Base-by-base conservation (phyloP, 2,113 vertebrate genomes). In the Manacus vitellinus region DNA sequence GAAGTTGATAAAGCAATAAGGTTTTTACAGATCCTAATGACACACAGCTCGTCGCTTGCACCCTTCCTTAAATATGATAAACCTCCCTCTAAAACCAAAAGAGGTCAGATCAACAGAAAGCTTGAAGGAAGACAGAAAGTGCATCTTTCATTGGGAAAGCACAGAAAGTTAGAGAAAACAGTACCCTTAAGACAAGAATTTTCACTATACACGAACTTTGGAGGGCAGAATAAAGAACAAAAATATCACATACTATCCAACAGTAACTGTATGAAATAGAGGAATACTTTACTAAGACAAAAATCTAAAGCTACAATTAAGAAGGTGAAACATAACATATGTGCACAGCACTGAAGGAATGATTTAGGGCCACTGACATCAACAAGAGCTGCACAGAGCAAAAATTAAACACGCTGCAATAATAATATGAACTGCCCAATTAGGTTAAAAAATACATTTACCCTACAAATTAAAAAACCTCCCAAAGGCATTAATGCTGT, bases 371-470 rank as follows among this genome's bases (percentile, higher is more conserved):
- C 76, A 81, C 43, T 79, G 37, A 88, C 59, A 91, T 35, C 66
- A 77, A 90, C 28, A 61, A 7, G 9, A 95, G 89, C 56, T 91
- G 84, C 76, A 75, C 25, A 75, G 56, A 72, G 65, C 25, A 95
- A 92, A 94, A 93, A 71, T 75, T 78, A 91, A 91, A 84, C 75
- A 47, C 3, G 7, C 79, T 63, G 68, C 56, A 95, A 56, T 88
- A 73, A 95, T 74, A 86, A 94, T 58, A 8, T 79, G 62, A 94
- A 85, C 62, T 89, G 49, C 49, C 52, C 78, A 78, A 95, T 93
- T 89, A 95, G 49, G 78, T 93, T 92, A 79, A 96, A 94, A 96
- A 75, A 85, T 43, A 72, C 90, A 90, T 93, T 82, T 85, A 96
- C 66, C 44, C 82, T 73, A 82, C 88, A 95, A 88, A 96, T 97